Base-by-base conservation (phyloP, 2,113 vertebrate species). In the Mirounga angustirostris region DNA sequence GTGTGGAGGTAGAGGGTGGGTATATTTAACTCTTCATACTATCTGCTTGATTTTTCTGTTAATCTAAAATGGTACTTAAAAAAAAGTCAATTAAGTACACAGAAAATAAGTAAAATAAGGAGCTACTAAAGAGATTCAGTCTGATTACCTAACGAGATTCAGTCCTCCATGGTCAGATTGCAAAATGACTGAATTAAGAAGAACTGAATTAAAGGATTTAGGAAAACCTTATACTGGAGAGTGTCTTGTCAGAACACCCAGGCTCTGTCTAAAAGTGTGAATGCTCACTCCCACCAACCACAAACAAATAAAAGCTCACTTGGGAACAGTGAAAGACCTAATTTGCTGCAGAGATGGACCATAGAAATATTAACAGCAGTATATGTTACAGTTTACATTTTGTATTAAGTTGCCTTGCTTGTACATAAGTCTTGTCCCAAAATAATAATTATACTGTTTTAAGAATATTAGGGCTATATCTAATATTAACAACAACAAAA, bases 11-110 rank as follows among this genome's bases (percentile, higher is more conserved):
- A 18, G n/a, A 30, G 13, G 3, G 1, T 19, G 26, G 24, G 50
- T 43, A 52, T 8, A 58, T 16, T 15, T 50, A 82, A 90, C 33
- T 50, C 52, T 95, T 50, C 52, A 33, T 50, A 40, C n/a, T 76
- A 76, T 56, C 16, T 80, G 12, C 18, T 30, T 14, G 7, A 28
- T 74, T 89, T 96, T 96, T 92, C 58, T 76, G 2, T 92, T 92
- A 80, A 36, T 83, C 52, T 69, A 81, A 95, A 96, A 82, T 84
- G 61, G 40, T 50, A n/a, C 50, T 78, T 73, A 59, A 74, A 74
- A 56, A 59, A 92, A 69, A 40, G 26, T 16, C 33, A 73, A 61
- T 54, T 71, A 73, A 50, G 69, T 54, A 82, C 63, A n/a, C 18
- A 90, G 79, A 43, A 90, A 69, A 43, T 81, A 61, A 83, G 24